These are phyloP conservation scores for Danaus chrysippus DNA, from an alignment of 2,888 invertebrate genomes.

Conservation along the genomic window DNA sequence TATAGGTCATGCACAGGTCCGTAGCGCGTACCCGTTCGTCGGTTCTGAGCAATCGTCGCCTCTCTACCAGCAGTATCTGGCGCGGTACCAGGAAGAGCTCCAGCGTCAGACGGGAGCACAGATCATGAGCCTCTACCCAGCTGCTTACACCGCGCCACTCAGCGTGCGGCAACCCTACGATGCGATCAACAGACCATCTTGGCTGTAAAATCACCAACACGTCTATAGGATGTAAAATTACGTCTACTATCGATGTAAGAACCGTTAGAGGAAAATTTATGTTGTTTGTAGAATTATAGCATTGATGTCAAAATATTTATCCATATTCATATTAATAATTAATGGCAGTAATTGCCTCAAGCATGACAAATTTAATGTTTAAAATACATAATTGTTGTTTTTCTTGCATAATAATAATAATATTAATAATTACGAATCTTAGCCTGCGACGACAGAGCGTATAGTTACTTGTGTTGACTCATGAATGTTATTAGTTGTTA, in stretches of 20 bases:
- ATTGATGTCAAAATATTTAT: slow-evolving; percentile 54
- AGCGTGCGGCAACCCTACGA: slow-evolving; percentile 87
- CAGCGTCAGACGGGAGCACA: slow-evolving; percentile 79
- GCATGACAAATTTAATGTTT: slow-evolving; percentile 46
- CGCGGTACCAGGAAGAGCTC: slow-evolving; percentile 80
- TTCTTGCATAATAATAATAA: slow-evolving; percentile 19
- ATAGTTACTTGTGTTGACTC: slow-evolving; percentile 25
- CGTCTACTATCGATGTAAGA: slow-evolving; percentile 53
- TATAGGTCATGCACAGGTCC: slow-evolving; percentile 79
- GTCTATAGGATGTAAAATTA: slow-evolving; percentile 24
- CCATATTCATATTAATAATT: slow-evolving; percentile 34
- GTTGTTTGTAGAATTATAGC: slow-evolving; percentile 58
- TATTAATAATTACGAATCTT: slow-evolving; percentile 20
- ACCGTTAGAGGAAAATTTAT: slow-evolving; percentile 62
- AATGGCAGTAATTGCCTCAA: slow-evolving; percentile 36
- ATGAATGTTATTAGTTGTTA: slow-evolving; percentile 25
- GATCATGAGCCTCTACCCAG: slow-evolving; percentile 82
- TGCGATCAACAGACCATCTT: slow-evolving; percentile 82
- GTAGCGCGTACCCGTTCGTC: slow-evolving; percentile 81
- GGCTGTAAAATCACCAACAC: slow-evolving; percentile 74
- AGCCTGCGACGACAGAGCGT: slow-evolving; percentile 26
- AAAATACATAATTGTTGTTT: slow-evolving; percentile 19
- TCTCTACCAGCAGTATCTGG: slow-evolving; percentile 86
- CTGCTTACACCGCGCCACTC: slow-evolving; percentile 81
- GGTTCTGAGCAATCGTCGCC: slow-evolving; percentile 81